phyloP scores from a whole-genome alignment of 2,113 vertebrate genomes.

The Haemorhous mexicanus region DNA sequence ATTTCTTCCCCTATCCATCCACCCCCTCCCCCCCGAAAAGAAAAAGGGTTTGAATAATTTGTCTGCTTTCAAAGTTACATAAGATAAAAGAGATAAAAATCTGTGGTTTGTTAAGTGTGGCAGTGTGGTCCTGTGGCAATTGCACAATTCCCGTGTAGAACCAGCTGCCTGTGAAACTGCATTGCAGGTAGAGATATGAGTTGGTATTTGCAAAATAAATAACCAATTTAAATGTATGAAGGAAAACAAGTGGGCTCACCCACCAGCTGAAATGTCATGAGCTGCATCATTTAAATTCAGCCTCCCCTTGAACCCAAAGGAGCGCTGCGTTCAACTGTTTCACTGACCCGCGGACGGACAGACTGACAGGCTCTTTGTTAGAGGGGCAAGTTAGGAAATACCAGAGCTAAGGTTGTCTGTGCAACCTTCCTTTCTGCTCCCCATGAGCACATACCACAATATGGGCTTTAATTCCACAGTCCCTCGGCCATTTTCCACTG shows the following conservation, averaged over 20 bases:
- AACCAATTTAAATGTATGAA: constrained; percentile 8
- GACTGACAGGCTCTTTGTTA: constrained; percentile 20
- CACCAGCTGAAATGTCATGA: not conserved
- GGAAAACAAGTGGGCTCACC: not conserved
- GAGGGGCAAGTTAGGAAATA: not conserved
- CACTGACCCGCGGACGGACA: not conserved
- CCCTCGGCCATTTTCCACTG: not conserved
- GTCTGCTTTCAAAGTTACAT: not conserved
- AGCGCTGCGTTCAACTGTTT: not conserved
- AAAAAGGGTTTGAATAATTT: not conserved
- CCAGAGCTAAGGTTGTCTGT: constrained; percentile 21
- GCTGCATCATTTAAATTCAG: not conserved
- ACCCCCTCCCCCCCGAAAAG: rapidly evolving
- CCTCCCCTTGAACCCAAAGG: not conserved
- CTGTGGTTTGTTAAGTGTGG: not conserved
- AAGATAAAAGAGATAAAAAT: not conserved
- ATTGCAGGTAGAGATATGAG: not conserved
- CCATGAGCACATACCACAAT: not conserved
- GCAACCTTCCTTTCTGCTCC: not conserved
- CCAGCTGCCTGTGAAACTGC: not conserved
- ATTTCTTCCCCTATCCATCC: not conserved
- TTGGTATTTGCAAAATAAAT: constrained; percentile 6
- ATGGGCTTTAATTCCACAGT: not conserved
- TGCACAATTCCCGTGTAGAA: not conserved
- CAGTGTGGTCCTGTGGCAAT: not conserved